Base-by-base conservation (phyloP, 2,888 invertebrate genomes). In the Hypomecis punctinalis region DNA sequence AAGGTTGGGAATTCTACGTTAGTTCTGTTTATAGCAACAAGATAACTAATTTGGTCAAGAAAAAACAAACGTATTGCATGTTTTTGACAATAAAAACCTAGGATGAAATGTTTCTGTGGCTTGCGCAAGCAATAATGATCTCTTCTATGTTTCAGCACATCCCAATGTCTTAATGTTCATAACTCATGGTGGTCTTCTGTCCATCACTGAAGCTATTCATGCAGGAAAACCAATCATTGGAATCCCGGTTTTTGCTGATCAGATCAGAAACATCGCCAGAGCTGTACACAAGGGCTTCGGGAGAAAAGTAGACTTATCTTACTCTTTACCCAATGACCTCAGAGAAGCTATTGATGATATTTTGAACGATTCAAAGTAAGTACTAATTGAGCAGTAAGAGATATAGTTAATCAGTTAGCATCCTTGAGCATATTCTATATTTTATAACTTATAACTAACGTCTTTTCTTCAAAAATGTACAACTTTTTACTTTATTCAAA, bases 101-200 rank as follows among this genome's bases (percentile, higher is more conserved):
- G 23, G 23, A 23, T 23, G 3, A 23, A 23, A 23, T 23, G 23
- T 23, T 23, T 23, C 23, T 23, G 23, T 39, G 39, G 39, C 5
- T 39, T 39, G 7, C 39, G 23, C 23, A 23, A 23, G 3, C 23
- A 23, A 23, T 23, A 1, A 23, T 23, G 23, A 23, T 23, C 23
- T 23, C 23, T 39, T 39, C 5, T 9, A 9, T 39, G 7, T 49
- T 37, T 4, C 77, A 90, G 90, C 84, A 7, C 90, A 90, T 60
- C 82, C 83, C 0, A 90, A 88, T 58, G 85, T 84, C 63, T 42
- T 81, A 0, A 73, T 90, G 0, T 90, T 90, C 66, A 86, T 90
- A 47, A 86, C 88, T 0, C 89, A 90, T 42, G 89, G 90, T 3
- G 90, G 90, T 8, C 73, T 85, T 0, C 74, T 89, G 0, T 90